Evolutionary conservation across 1,140 invertebrate species (phyloP).

Genomic region (Campoletis sonorensis): DNA sequence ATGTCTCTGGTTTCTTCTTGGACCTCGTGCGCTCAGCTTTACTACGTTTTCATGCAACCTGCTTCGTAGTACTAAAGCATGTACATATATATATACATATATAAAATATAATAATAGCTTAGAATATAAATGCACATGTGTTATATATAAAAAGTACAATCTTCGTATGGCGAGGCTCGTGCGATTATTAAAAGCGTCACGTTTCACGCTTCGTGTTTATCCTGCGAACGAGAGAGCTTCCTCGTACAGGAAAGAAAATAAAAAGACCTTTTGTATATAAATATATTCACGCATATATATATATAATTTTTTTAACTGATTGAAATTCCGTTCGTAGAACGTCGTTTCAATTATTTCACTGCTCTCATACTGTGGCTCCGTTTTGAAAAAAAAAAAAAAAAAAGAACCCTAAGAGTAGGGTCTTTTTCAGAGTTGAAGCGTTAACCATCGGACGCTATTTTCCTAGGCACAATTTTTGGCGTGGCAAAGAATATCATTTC

Average conservation of each 20-base stretch:
- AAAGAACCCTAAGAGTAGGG: too few relatives aligned
- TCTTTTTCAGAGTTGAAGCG: too few relatives aligned
- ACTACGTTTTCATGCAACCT: constrained; percentile 32
- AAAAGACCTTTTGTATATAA: too few relatives aligned
- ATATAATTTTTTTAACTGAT: not conserved
- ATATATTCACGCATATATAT: too few relatives aligned
- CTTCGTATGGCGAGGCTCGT: constrained; percentile 20
- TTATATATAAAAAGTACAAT: not conserved
- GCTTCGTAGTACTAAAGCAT: not conserved
- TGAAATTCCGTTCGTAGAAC: not conserved
- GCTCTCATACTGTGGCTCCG: not conserved
- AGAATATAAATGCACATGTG: not conserved
- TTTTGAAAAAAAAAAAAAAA: not conserved
- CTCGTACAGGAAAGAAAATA: not conserved
- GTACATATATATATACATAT: not conserved
- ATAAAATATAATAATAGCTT: too few relatives aligned
- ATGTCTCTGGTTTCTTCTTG: constrained; percentile 36
- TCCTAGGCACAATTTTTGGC: too few relatives aligned
- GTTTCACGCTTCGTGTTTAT: constrained; percentile 35
- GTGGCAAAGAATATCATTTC: too few relatives aligned
- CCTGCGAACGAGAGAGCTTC: constrained; percentile 7
- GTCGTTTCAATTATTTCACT: not conserved
- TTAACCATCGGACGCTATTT: too few relatives aligned
- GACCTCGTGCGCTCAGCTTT: not conserved
- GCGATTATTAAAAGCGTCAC: constrained; percentile 38